Evolutionary conservation across 1,140 invertebrate species (phyloP).

Genomic region (Paramacrobiotus metropolitanus): DNA sequence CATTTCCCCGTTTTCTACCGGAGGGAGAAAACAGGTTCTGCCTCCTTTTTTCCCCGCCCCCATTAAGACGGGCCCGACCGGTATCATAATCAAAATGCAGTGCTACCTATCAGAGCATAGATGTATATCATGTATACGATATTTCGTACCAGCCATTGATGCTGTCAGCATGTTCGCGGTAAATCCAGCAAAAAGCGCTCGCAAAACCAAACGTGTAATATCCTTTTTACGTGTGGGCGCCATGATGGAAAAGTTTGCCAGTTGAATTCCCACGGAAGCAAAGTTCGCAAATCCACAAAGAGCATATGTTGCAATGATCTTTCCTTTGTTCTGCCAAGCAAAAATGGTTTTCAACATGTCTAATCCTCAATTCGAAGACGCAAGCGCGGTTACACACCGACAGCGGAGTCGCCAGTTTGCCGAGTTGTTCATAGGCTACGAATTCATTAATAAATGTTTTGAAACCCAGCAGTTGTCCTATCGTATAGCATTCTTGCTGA

Average conservation of each 20-base stretch:
- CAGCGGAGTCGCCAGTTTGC: conserved; percentile 29
- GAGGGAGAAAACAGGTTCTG: too few relatives aligned
- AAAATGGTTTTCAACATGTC: too few relatives aligned
- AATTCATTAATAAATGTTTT: conserved; percentile 82
- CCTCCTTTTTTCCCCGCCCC: too few relatives aligned
- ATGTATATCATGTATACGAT: too few relatives aligned
- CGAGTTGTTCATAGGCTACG: conserved; percentile 54
- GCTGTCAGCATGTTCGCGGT: conserved; percentile 73
- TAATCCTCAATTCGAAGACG: too few relatives aligned
- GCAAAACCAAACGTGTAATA: conserved; percentile 42
- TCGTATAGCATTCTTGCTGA: conserved; percentile 44
- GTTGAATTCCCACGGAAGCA: conserved; percentile 59
- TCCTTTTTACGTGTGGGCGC: conserved; percentile 44
- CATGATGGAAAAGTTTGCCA: conserved; percentile 52
- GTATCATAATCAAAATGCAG: too few relatives aligned
- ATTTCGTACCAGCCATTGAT: conserved; percentile 69
- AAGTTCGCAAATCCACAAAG: conserved; percentile 90
- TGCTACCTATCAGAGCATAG: too few relatives aligned
- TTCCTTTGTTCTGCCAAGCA: conserved; percentile 34
- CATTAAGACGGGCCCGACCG: too few relatives aligned
- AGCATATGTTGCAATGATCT: conserved; percentile 68
- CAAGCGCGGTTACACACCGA: too few relatives aligned
- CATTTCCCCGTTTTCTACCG: too few relatives aligned
- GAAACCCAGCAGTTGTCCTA: conserved; percentile 54
- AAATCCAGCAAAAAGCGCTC: conserved; percentile 63